Conservation (phyloP, 2,888 invertebrate genomes). For the Agrochola macilenta region DNA sequence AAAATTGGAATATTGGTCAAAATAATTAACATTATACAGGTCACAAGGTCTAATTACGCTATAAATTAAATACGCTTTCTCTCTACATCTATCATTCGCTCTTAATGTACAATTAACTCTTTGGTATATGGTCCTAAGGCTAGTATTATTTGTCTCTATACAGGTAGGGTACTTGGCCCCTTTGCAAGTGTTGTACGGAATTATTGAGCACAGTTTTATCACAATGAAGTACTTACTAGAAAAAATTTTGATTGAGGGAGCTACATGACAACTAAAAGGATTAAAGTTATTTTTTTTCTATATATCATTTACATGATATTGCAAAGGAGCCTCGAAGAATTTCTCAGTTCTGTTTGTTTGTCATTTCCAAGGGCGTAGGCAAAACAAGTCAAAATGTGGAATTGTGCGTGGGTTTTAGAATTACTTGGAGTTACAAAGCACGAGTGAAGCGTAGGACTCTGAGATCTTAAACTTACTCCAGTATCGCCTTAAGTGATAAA, state of each 20-base stretch:
- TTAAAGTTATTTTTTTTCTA: not conserved
- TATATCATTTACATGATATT: conserved; percentile 48
- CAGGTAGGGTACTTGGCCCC: conserved; percentile 79
- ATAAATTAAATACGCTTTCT: conserved; percentile 86
- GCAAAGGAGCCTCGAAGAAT: conserved; percentile 73
- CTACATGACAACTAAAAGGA: conserved; percentile 47
- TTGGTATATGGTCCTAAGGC: conserved; percentile 89
- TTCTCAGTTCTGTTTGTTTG: conserved; percentile 59
- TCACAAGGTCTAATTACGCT: conserved; percentile 85
- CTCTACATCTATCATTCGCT: conserved; percentile 82
- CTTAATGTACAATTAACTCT: conserved; percentile 89
- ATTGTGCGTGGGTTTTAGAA: conserved; percentile 47
- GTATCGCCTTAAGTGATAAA: conserved; percentile 78
- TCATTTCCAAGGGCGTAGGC: conserved; percentile 56
- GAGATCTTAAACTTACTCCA: conserved; percentile 69
- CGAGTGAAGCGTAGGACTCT: conserved; percentile 58
- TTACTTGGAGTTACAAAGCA: conserved; percentile 42
- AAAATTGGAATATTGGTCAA: conserved; percentile 83
- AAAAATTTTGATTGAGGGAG: conserved; percentile 54
- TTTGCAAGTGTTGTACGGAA: conserved; percentile 73
- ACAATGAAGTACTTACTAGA: conserved; percentile 65
- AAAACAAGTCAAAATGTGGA: conserved; percentile 58
- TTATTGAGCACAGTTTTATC: conserved; percentile 66
- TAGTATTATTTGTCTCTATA: conserved; percentile 86
- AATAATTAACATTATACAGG: conserved; percentile 81